Base-by-base conservation (phyloP, 2,113 vertebrate species). In the Kryptolebias marmoratus region DNA sequence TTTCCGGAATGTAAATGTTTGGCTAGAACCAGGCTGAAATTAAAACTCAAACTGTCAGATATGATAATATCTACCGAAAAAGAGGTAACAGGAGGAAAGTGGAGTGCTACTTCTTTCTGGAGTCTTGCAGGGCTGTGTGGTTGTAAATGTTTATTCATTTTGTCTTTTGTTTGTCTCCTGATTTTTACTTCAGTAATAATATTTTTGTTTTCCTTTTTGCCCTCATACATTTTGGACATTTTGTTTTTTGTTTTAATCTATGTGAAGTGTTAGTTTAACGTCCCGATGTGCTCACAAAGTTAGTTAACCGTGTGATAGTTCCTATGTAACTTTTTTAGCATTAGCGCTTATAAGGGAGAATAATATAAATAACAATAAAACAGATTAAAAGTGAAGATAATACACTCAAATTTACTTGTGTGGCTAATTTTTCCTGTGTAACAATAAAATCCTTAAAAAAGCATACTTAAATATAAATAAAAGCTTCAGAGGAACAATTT, bases 251-350 rank as follows among this genome's bases (percentile, higher is more conserved):
- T 77, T 62, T 78, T 67, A 36, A 84, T 83, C 77, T 90, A 60
- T 85, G 80, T 93, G 87, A 91, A 83, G 83, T 93, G 86, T 91
- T 90, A 90, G 89, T 82, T 91, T 87, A 83, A 68, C 22, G 86
- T 93, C 89, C 89, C 28, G n/a, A 64, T 90, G 88, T 92, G 83
- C 79, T 90, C 89, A 92, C 81, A 82, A 42, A 84, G 73, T 91
- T 92, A 93, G 88, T 85, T 81, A 85, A 89, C 63, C 22, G 85
- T 91, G 92, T 94, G 90, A 81, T 93, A 79, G 90, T 89, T 92
- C 73, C 80, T 80, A 87, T 91, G 92, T 92, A 92, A 91, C 88
- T 91, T 92, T 93, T 92, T 87, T 92, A 92, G 93, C 89, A 75
- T 91, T 93, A 93, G 91, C 44, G 63, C 82, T 84, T 76, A 86